Base-by-base conservation (phyloP, 2,113 vertebrate species). In the Protobothrops flavoviridis region DNA sequence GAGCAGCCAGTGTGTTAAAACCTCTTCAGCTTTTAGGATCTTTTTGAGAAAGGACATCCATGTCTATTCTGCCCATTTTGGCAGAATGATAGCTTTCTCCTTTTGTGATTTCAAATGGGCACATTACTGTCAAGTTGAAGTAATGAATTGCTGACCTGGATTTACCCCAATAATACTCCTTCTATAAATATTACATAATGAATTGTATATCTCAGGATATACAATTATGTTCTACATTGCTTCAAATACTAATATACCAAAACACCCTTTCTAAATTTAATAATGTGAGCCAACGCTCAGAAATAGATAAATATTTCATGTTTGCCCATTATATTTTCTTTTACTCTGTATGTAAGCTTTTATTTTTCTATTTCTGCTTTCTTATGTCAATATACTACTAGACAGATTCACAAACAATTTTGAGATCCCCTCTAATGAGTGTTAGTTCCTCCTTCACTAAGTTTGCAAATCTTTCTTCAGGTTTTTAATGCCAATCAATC, bases 401-500 rank as follows among this genome's bases (percentile, higher is more conserved):
- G 96, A 94, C 91, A 93, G 12, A 17, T 50, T 93, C 91, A 94
- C 93, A 85, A 23, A 93, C 95, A 85, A 90, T 23, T 81, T 64
- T 94, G 91, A 59, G 33, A 81, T 94, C 85, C 26, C 92, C 90
- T 59, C 39, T 90, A 45, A 93, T 93, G 69, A 85, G 69, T 93
- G 86, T 92, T 94, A 96, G 93, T 95, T 95, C 93, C 92, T 95
- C 94, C 96, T 96, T 95, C 96, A 94, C 95, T 92, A 95, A 93
- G 87, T 52, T 87, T 96, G 95, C 94, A 97, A 93, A 57, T 81
- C 96, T 96, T 96, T 95, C 59, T 96, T 95, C 95, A 97, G 95
- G 97, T 96, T 96, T 91, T 92, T 94, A 90, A 92, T 93, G 94
- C 95, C 95, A 96, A 94, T 96, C 95, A 93, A 96, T 94, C 50